Conservation (phyloP, 2,797 vertebrate genomes). For the Mallotus villosus region DNA sequence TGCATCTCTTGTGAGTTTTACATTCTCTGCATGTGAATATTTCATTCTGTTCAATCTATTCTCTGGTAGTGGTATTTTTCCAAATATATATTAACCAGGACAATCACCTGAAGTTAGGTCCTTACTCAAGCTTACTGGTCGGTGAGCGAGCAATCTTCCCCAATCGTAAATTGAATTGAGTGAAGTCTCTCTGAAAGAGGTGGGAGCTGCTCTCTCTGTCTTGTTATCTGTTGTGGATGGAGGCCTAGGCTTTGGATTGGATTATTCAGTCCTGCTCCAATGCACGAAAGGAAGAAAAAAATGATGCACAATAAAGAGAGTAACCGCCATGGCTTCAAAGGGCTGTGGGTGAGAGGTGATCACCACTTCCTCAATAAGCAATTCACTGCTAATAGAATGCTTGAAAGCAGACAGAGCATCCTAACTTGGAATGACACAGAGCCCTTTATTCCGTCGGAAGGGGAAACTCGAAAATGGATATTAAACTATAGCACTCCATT, state of each 20-base stretch:
- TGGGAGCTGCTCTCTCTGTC: neutral
- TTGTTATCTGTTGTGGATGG: conserved; percentile 9
- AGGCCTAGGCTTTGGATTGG: conserved; percentile 3
- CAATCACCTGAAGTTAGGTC: neutral
- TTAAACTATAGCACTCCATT: neutral
- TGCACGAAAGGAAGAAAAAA: conserved; percentile 25
- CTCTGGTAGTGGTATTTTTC: neutral
- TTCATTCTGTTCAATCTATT: neutral
- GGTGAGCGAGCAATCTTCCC: neutral
- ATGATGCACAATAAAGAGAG: conserved; percentile 10
- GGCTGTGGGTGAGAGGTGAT: conserved; percentile 22
- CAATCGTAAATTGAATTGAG: conserved; percentile 6
- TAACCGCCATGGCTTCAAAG: conserved; percentile 15
- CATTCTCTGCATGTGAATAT: neutral
- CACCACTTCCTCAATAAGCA: conserved; percentile 9
- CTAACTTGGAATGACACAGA: conserved; percentile 18
- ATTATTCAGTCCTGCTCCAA: conserved; percentile 2
- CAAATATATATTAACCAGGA: neutral
- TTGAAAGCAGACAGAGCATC: conserved; percentile 27
- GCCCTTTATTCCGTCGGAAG: neutral
- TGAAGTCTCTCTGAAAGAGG: conserved; percentile 2
- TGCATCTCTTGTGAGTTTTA: neutral
- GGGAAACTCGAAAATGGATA: neutral
- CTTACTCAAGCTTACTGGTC: neutral
- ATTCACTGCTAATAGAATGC: conserved; percentile 22